phyloP scores from a whole-genome alignment of 35 echinoderm and acorn worm species.

The Diadema setosum region DNA sequence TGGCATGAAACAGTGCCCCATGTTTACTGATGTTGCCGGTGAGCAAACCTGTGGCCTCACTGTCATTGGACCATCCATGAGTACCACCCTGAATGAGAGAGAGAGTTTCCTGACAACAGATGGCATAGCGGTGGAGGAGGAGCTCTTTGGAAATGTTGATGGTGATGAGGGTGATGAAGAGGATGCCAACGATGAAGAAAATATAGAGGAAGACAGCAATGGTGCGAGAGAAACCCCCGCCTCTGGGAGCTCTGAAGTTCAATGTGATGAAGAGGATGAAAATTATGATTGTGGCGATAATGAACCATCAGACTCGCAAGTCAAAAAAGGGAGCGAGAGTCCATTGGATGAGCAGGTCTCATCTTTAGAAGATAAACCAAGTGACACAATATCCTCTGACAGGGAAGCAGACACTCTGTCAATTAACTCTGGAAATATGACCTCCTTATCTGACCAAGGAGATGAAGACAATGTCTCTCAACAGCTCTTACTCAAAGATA shows the following conservation, averaged over 20 bases:
- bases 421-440: background rate
- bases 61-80: background rate
- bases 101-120: conserved; percentile 14
- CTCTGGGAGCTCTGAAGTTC: no score
- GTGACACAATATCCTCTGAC: background rate
- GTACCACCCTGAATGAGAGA: background rate
- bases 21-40: background rate
- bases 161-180: conserved; percentile 30
- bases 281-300: background rate
- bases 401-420: background rate
- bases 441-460: background rate
- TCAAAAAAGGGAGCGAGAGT: background rate
- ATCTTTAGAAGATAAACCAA: background rate
- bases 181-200: background rate
- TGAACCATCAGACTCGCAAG: background rate
- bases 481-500: no score
- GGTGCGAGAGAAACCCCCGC: no score
- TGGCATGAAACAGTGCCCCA: conserved; percentile 76
- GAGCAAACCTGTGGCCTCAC: conserved; percentile 3
- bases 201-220: conserved; percentile 27
- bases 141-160: background rate
- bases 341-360: background rate
- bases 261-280: background rate
- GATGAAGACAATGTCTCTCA: background rate
- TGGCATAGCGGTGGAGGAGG: background rate